Conservation (phyloP, 2,797 vertebrate genomes). For the Diceros bicornis region DNA sequence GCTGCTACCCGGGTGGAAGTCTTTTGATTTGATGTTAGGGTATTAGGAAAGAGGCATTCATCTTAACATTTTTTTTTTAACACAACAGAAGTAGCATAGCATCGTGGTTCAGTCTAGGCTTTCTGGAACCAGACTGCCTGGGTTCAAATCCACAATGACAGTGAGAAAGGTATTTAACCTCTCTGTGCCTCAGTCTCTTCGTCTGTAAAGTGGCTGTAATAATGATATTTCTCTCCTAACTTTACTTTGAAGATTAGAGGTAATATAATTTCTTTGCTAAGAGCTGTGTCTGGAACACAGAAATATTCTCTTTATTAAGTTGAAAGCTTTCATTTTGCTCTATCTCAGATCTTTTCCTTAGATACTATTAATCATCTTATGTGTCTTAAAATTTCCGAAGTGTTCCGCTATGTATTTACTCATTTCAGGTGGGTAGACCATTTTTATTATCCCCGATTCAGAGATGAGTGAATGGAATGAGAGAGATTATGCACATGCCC, state of each 20-base stretch:
- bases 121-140: background rate
- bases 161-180: background rate
- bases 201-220: background rate
- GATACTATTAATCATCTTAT: background rate
- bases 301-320: background rate
- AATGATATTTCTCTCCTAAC: background rate
- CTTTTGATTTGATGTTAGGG: background rate
- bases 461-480: background rate
- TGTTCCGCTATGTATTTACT: background rate
- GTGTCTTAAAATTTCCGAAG: background rate
- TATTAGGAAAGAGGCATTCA: background rate
- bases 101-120: background rate
- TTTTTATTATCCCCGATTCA: background rate
- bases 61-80: background rate
- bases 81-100: background rate
- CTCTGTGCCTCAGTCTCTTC: background rate
- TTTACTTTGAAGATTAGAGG: background rate
- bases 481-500: background rate
- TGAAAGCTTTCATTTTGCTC: background rate
- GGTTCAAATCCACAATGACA: background rate
- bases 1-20: background rate
- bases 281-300: background rate
- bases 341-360: background rate
- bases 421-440: background rate
- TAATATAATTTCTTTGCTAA: background rate